Evolutionary conservation across 1,140 invertebrate species (phyloP).

Genomic region (Drosophila bocqueti): DNA sequence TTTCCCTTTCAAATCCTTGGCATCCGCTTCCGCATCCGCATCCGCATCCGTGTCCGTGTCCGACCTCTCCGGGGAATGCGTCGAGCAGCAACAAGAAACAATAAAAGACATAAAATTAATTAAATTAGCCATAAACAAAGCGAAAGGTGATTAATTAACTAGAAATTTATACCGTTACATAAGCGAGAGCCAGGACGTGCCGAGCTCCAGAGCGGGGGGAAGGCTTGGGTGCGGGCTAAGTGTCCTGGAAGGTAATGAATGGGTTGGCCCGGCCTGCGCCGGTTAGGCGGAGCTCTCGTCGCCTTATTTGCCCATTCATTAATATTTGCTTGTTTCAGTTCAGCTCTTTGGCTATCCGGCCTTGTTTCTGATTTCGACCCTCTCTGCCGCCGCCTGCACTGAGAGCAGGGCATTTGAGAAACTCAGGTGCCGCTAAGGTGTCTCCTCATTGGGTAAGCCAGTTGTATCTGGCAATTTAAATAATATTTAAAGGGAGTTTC

Average conservation of each 20-base stretch:
- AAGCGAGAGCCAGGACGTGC: constrained; percentile 41
- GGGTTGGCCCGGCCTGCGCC: neutral
- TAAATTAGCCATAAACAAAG: constrained; percentile 78
- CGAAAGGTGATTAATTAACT: constrained; percentile 76
- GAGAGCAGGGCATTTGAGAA: neutral
- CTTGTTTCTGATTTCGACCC: constrained; percentile 10
- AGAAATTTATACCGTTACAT: constrained; percentile 72
- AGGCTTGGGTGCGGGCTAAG: neutral
- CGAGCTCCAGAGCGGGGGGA: neutral
- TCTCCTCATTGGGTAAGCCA: too few relatives aligned
- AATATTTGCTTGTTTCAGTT: constrained; percentile 56
- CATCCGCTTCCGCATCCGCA: constrained; percentile 14
- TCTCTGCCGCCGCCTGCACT: constrained; percentile 1
- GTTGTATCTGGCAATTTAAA: neutral
- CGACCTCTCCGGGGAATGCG: constrained; percentile 1
- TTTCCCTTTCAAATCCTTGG: constrained; percentile 19
- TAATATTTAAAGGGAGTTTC: neutral
- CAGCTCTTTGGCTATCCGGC: neutral
- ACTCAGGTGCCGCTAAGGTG: neutral
- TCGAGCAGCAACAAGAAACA: constrained; percentile 34
- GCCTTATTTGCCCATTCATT: constrained; percentile 67
- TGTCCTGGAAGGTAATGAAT: constrained; percentile 21
- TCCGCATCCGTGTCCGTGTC: constrained; percentile 12
- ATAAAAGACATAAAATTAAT: constrained; percentile 75
- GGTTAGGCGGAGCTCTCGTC: constrained; percentile 31